These are phyloP conservation scores for Morpho helenor DNA, from an alignment of 2,888 invertebrate genomes.

Conservation along the genomic window DNA sequence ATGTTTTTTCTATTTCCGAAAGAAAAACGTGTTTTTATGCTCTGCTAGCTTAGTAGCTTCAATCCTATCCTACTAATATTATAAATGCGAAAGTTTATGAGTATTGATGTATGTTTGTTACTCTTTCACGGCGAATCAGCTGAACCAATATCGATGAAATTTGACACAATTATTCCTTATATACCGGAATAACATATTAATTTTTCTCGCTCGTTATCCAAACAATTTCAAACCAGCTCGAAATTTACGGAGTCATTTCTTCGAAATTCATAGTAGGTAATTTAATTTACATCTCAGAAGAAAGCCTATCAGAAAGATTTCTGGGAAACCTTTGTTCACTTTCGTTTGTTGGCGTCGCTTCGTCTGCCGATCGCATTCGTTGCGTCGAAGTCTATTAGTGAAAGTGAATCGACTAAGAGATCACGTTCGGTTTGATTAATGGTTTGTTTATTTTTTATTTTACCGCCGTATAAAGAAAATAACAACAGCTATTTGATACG, in stretches of 20 bases:
- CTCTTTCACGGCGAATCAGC: too few relatives aligned
- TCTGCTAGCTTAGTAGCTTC: too few relatives aligned
- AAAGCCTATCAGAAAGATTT: conserved; percentile 24
- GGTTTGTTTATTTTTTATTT: conserved; percentile 21
- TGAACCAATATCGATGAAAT: too few relatives aligned
- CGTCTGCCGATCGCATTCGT: conserved; percentile 35
- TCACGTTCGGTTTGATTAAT: conserved; percentile 41
- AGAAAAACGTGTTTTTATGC: too few relatives aligned
- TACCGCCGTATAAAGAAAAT: conserved; percentile 5
- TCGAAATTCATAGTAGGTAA: conserved; percentile 7
- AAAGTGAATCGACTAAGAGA: conserved; percentile 37
- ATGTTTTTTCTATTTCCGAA: too few relatives aligned
- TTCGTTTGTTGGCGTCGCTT: conserved; percentile 45
- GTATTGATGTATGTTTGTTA: too few relatives aligned
- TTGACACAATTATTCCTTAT: too few relatives aligned
- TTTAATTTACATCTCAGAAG: conserved; percentile 11
- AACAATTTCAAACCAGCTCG: background rate
- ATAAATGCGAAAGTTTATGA: too few relatives aligned
- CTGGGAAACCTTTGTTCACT: conserved; percentile 38
- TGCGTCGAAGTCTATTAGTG: conserved; percentile 24
- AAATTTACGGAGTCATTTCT: conserved; percentile 4
- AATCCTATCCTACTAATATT: too few relatives aligned
- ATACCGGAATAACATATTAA: too few relatives aligned
- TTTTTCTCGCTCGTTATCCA: too few relatives aligned
- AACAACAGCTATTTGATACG: background rate